Percentiles rank a stretch among this genome's conserved stretches.
Conservation (phyloP, 2,888 invertebrate genomes). For the Pogonocherus hispidulus region DNA sequence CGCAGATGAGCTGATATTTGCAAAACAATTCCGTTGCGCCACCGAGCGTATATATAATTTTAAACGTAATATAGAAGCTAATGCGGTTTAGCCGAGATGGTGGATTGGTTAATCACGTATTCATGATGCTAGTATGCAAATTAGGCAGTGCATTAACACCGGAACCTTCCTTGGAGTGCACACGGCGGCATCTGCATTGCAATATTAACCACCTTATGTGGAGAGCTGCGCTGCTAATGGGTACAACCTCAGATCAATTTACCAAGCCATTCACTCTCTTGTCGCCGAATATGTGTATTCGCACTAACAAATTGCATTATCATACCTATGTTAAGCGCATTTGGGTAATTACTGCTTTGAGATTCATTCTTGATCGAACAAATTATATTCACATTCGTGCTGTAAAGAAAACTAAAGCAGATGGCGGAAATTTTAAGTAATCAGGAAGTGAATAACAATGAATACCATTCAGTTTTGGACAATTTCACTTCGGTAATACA, state of each 20-base stretch:
- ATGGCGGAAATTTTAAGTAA: no score
- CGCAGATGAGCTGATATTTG: neutral
- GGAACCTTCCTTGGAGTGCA: conserved; percentile 49
- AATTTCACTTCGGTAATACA: no score
- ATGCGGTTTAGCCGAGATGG: conserved; percentile 21
- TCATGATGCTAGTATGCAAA: conserved; percentile 54
- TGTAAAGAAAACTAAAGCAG: no score
- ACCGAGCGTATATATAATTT: conserved; percentile 10
- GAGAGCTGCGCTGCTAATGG: conserved; percentile 35
- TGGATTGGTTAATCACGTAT: conserved; percentile 50
- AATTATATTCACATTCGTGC: neutral
- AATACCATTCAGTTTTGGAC: no score
- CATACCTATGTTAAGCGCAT: neutral
- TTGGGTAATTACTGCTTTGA: neutral
- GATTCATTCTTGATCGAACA: neutral
- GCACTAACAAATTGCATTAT: conserved; percentile 11
- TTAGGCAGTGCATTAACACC: conserved; percentile 54
- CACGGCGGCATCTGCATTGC: conserved; percentile 42
- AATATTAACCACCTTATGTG: conserved; percentile 40
- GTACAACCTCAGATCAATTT: conserved; percentile 36
- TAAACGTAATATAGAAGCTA: conserved; percentile 23
- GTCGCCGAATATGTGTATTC: conserved; percentile 18
- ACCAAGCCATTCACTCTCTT: conserved; percentile 32
- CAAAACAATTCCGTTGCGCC: neutral
- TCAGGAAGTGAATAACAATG: no score